Evolutionary conservation across 1,140 invertebrate genomes (phyloP).

Genomic region (Drosophila sp.): DNA sequence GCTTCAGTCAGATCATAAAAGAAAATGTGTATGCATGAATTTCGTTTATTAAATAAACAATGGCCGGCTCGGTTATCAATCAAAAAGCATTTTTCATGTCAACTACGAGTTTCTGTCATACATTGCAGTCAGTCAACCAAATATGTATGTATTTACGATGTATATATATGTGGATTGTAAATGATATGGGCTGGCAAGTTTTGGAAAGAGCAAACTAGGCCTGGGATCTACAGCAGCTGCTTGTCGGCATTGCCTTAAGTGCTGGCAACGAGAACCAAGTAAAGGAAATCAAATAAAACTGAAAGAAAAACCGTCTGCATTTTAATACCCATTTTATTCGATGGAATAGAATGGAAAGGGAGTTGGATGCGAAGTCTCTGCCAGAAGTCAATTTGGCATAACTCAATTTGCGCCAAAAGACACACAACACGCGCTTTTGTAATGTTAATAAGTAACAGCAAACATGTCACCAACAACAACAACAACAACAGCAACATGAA

Average conservation of each 20-base stretch:
- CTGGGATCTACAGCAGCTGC: slow-evolving; percentile 72
- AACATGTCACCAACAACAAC: slow-evolving; percentile 25
- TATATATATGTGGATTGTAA: slow-evolving; percentile 31
- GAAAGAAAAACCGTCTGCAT: slow-evolving; percentile 55
- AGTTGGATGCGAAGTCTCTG: slow-evolving; percentile 4
- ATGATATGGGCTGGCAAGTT: slow-evolving; percentile 50
- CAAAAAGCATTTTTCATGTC: slow-evolving; percentile 61
- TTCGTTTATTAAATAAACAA: slow-evolving; percentile 78
- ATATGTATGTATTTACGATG: neutral
- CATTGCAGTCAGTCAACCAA: slow-evolving; percentile 31
- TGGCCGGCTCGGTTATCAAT: slow-evolving; percentile 67
- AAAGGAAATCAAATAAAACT: slow-evolving; percentile 61
- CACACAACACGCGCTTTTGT: slow-evolving; percentile 63
- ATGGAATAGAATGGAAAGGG: no score
- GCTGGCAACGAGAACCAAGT: slow-evolving; percentile 47
- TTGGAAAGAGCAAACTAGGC: slow-evolving; percentile 53
- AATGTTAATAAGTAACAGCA: slow-evolving; percentile 72
- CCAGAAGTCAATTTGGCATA: slow-evolving; percentile 72
- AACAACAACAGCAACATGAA: slow-evolving; percentile 3
- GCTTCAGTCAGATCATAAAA: slow-evolving; percentile 4
- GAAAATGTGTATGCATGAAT: slow-evolving; percentile 43
- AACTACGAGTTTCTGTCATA: slow-evolving; percentile 38
- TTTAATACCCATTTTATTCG: slow-evolving; percentile 57
- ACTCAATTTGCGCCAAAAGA: slow-evolving; percentile 69
- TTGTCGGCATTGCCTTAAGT: slow-evolving; percentile 49